Evolutionary conservation across 2,797 vertebrate genomes (phyloP), one percentile per base, ranked within the genome.

Genomic region (Chrysocyon brachyurus): DNA sequence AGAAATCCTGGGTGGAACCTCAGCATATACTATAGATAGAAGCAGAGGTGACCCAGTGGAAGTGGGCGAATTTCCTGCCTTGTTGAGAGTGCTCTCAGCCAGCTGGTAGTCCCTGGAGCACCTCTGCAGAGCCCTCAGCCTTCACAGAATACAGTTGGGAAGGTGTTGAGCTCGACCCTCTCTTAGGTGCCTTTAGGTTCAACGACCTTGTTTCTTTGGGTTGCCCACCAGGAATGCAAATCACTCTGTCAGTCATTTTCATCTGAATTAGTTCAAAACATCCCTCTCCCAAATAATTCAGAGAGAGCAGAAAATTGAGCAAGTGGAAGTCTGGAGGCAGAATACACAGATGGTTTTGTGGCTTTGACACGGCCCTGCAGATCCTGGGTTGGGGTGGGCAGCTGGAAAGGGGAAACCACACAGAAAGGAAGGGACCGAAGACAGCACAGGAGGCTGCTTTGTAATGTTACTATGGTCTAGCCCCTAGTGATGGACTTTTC

Each of bases 191-290:
- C 22, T 94, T 57, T 64, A 8, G 52, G 21, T 63, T 59, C 17
- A 52, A 87, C 82, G 21, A 56, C 5, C 2, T 83, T n/a, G 6
- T 33, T 64, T 77, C 31, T 64, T 89, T 61, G 21, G 17, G 46
- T 15, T 56, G 75, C 70, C 46, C 84, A 90, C 79, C 16, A 90
- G 87, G 57, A 94, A 66, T 64, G 28, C 28, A 90, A 83, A 81
- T 63, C 40, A 31, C 10, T 24, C 12, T 56, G 21, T 16, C 10
- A 7, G 54, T 59, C 52, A 46, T 82, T 93, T 87, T 87, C 12
- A 56, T 40, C 26, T 68, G 46, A 68, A 64, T 95, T 79, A 21
- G 3, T 82, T 72, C 16, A n/a, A 0, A 56, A 14, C 11, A 15
- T 5, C 12, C 52, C 22, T 79, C n/a, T 61, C 33, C 14, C n/a